Evolutionary conservation across 2,113 vertebrate species (phyloP).

Genomic region (Heterotilapia buettikoferi): DNA sequence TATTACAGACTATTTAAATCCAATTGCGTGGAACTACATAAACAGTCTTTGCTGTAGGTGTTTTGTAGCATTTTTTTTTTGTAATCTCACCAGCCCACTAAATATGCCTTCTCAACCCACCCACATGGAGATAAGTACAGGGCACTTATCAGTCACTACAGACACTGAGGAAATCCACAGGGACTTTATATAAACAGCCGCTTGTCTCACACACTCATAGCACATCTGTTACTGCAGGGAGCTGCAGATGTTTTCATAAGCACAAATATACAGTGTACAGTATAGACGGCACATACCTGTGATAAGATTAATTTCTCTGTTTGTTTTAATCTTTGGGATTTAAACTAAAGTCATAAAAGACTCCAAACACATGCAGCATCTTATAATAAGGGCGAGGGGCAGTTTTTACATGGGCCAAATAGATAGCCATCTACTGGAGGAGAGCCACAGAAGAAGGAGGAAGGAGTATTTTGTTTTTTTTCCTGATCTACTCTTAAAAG

Average conservation of each 20-base stretch:
- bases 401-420: neutral
- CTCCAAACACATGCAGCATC: neutral
- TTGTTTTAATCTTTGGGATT: neutral
- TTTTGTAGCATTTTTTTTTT: constrained; percentile 7
- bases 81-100: neutral
- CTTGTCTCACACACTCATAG: neutral
- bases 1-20: constrained; percentile 60
- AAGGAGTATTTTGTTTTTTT: neutral
- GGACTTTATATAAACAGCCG: constrained; percentile 25
- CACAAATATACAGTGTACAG: neutral
- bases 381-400: neutral
- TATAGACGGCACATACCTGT: neutral
- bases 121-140: constrained; percentile 51
- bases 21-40: constrained; percentile 61
- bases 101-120: constrained; percentile 41
- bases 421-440: neutral
- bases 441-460: neutral
- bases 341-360: neutral
- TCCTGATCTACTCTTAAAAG: neutral
- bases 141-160: constrained; percentile 42
- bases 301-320: neutral
- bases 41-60: constrained; percentile 45
- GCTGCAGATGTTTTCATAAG: neutral
- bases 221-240: neutral
- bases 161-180: constrained; percentile 36